These are phyloP conservation scores for Saguinus midas DNA, from an alignment of 2,113 vertebrate species.

Conservation along the genomic window DNA sequence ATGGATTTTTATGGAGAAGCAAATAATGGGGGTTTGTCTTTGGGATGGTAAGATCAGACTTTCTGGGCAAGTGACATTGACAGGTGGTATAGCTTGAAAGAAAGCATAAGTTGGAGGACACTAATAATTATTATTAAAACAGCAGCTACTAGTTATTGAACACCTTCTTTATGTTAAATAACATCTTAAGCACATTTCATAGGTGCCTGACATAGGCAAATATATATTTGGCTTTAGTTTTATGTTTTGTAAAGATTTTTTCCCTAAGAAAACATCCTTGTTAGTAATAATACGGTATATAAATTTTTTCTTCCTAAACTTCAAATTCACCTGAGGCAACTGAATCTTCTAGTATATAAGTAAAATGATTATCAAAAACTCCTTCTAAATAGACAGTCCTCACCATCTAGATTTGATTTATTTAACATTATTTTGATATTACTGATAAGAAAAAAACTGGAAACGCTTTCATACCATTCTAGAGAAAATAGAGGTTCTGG, in stretches of 20 bases:
- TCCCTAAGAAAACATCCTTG: not conserved
- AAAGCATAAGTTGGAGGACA: not conserved
- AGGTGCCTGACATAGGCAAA: not conserved
- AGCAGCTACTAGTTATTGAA: not conserved
- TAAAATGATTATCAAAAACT: not conserved
- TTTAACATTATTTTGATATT: constrained; percentile 51
- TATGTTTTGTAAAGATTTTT: constrained; percentile 5
- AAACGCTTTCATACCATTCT: constrained; percentile 29
- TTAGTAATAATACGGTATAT: not conserved
- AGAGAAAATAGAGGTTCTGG: not conserved
- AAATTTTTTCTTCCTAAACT: constrained; percentile 28
- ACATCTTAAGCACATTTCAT: not conserved
- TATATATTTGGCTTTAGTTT: not conserved
- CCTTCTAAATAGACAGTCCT: not conserved
- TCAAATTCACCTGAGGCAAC: not conserved
- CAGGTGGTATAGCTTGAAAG: not conserved
- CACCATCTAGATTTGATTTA: not conserved
- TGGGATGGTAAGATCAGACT: not conserved
- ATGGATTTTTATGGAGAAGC: not conserved
- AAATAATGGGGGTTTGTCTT: not conserved
- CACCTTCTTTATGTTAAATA: not conserved
- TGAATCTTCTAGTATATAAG: constrained; percentile 10
- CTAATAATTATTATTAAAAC: not conserved
- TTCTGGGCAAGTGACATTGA: not conserved
- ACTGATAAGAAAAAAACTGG: not conserved